Evolutionary conservation across 2,797 vertebrate genomes (phyloP).

Genomic region (Propithecus deckenii): DNA sequence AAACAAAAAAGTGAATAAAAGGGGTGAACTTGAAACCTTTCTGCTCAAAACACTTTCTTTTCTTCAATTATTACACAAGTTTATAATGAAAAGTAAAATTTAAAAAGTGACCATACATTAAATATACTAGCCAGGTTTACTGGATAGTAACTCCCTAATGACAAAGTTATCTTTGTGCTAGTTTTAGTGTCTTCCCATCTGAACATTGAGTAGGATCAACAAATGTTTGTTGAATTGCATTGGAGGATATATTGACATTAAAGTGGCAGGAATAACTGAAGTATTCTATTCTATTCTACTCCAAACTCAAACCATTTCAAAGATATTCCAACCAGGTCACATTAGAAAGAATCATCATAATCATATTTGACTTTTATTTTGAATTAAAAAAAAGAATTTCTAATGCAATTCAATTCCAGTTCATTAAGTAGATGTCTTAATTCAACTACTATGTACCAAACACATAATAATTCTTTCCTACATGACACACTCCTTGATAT

Average conservation of each 20-base stretch:
- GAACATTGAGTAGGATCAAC: neutral
- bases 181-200: neutral
- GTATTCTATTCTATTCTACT: neutral
- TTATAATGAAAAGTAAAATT: neutral
- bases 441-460: neutral
- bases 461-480: neutral
- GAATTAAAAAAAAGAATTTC: neutral
- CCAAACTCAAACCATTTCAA: neutral
- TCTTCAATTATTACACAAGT: neutral
- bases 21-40: neutral
- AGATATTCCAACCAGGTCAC: neutral
- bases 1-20: conserved; percentile 26
- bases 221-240: neutral
- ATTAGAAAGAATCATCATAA: neutral
- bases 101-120: neutral
- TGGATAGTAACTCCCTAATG: neutral
- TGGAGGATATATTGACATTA: neutral
- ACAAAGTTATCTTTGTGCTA: neutral
- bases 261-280: neutral
- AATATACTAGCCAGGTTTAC: neutral
- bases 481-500: neutral
- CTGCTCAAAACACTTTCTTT: conserved; percentile 33
- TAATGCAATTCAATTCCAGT: conserved; percentile 2
- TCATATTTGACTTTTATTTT: neutral
- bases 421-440: neutral